phyloP scores from a whole-genome alignment of 1,140 invertebrate species.

The Leptinotarsa defecta region DNA sequence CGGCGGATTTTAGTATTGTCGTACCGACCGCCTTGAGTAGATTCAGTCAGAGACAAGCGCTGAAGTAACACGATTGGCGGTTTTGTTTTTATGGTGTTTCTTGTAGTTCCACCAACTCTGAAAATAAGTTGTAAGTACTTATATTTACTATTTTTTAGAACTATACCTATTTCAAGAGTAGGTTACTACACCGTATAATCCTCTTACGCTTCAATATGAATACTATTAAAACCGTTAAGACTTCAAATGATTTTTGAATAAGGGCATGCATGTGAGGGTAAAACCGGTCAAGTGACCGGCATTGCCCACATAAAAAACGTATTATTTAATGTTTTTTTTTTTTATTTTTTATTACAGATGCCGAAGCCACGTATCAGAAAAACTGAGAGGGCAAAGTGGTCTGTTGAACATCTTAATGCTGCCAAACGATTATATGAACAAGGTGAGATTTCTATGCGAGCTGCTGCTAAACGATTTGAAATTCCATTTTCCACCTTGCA shows the following conservation, averaged over 20 bases:
- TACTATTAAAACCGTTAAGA: background rate
- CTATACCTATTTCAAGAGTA: background rate
- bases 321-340: background rate
- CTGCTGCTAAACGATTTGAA: background rate
- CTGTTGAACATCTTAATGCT: background rate
- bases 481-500: conserved; percentile 13
- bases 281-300: background rate
- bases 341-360: conserved; percentile 13
- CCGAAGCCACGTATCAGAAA: background rate
- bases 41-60: background rate
- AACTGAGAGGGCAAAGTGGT: conserved; percentile 1
- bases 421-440: background rate
- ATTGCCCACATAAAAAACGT: background rate
- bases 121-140: conserved; percentile 15
- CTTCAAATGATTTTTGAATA: conserved; percentile 4
- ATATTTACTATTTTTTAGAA: conserved; percentile 14
- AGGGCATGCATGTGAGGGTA: too few species aligned
- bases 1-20: background rate
- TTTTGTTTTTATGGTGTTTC: conserved; percentile 18
- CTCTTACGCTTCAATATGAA: conserved; percentile 1
- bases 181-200: background rate
- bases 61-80: background rate
- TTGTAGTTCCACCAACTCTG: conserved; percentile 3
- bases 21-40: background rate
- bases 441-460: background rate